Conservation (phyloP, 2,888 invertebrate species). For the Lasioglossum figueresi region DNA sequence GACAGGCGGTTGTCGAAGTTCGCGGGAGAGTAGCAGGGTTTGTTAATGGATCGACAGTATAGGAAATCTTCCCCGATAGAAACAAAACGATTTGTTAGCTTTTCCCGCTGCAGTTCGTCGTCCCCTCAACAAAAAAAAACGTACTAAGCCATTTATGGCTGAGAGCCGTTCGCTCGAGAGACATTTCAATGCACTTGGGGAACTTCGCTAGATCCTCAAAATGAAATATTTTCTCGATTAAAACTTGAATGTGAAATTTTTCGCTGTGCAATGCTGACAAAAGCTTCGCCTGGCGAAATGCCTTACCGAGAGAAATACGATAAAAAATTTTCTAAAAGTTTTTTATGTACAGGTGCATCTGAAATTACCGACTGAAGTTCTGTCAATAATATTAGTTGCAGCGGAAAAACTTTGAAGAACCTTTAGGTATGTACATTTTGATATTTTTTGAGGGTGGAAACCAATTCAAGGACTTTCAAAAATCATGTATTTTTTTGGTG, state of each 20-base stretch:
- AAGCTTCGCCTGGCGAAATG: not conserved
- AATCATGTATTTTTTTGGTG: too few relatives aligned
- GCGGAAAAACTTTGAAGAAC: rapidly evolving
- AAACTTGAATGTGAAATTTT: not conserved
- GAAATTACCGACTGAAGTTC: not conserved
- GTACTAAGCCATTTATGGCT: not conserved
- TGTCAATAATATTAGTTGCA: not conserved
- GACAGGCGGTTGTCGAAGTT: slow-evolving; percentile 5
- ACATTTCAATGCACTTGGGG: not conserved
- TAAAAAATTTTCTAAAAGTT: not conserved
- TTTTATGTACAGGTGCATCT: not conserved
- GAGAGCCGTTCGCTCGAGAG: not conserved
- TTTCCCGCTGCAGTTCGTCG: not conserved
- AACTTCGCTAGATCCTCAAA: not conserved
- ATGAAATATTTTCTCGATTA: not conserved
- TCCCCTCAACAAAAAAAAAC: not conserved
- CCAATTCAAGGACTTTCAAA: not conserved
- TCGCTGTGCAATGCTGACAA: not conserved
- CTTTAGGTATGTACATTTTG: not conserved
- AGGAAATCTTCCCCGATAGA: not conserved
- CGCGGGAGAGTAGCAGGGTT: not conserved
- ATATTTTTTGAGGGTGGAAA: not conserved
- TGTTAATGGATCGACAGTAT: slow-evolving; percentile 3
- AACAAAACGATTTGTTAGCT: not conserved
- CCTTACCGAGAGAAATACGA: rapidly evolving